These are phyloP conservation scores for Onychostruthus taczanowskii DNA, from an alignment of 2,113 vertebrate genomes.

Conservation along the genomic window DNA sequence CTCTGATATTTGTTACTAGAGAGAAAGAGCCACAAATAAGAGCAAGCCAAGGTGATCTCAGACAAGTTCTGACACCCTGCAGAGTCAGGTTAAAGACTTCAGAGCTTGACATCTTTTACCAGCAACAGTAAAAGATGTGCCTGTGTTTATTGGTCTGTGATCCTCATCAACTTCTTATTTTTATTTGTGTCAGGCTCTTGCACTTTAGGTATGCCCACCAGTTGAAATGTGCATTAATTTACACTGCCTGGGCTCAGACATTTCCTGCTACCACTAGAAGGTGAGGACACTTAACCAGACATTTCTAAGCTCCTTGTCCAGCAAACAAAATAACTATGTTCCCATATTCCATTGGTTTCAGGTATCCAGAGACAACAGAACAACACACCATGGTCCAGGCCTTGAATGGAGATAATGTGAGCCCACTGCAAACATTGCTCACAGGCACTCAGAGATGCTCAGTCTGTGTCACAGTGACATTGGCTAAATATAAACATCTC, in stretches of 20 bases:
- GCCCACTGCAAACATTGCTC: not conserved
- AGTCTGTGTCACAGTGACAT: not conserved
- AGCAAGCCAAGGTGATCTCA: not conserved
- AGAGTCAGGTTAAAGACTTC: not conserved
- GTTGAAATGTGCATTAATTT: not conserved
- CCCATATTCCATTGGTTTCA: fast-evolving
- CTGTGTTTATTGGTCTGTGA: not conserved
- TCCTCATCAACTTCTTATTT: not conserved
- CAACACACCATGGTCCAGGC: not conserved
- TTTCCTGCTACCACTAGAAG: not conserved
- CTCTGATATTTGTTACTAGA: not conserved
- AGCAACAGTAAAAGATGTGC: not conserved
- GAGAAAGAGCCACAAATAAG: not conserved
- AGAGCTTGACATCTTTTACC: not conserved
- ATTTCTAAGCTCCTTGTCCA: not conserved
- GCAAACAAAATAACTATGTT: not conserved
- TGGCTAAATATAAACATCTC: not conserved
- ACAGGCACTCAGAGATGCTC: not conserved
- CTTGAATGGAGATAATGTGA: not conserved
- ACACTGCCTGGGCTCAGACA: not conserved
- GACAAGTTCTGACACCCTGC: not conserved
- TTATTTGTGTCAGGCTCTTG: not conserved
- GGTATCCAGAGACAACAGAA: not conserved
- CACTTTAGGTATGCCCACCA: not conserved
- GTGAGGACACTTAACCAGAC: not conserved